phyloP scores from a whole-genome alignment of 2,113 vertebrate genomes.

The Eublepharis macularius region DNA sequence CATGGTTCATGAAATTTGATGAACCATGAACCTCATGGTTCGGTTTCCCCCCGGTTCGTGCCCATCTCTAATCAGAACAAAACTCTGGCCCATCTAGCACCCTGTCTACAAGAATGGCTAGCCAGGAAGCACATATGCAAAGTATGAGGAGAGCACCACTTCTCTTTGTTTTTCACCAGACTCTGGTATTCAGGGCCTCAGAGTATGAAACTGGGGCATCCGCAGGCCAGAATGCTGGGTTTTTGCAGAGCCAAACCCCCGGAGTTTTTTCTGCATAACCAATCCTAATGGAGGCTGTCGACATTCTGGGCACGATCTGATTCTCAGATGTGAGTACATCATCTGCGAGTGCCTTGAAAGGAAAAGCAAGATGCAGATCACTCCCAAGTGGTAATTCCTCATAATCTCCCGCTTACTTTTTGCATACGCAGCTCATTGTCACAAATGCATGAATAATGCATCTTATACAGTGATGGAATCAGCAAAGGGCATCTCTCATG shows the following conservation, averaged over 20 bases:
- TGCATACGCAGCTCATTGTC: conserved; percentile 13
- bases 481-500: conserved; percentile 6
- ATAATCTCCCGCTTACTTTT: conserved; percentile 27
- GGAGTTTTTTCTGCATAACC: background rate
- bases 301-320: background rate
- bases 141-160: background rate
- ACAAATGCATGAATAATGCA: conserved; percentile 51
- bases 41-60: too few relatives aligned
- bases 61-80: too few relatives aligned
- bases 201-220: background rate
- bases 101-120: too few relatives aligned
- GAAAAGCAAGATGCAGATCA: background rate
- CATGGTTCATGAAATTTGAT: too few relatives aligned
- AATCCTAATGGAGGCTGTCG: background rate
- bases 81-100: too few relatives aligned
- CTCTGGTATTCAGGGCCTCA: background rate
- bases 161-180: background rate
- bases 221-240: background rate
- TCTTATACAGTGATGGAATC: background rate
- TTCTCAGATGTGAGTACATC: background rate
- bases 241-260: background rate
- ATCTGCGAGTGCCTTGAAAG: conserved; percentile 6
- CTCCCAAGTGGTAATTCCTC: background rate
- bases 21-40: too few relatives aligned
- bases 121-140: background rate